A percentile compares a stretch with the other conserved stretches of the same genome.
These are phyloP conservation scores for Drosophila willistoni DNA, from an alignment of 1,140 invertebrate species.

Conservation along the genomic window DNA sequence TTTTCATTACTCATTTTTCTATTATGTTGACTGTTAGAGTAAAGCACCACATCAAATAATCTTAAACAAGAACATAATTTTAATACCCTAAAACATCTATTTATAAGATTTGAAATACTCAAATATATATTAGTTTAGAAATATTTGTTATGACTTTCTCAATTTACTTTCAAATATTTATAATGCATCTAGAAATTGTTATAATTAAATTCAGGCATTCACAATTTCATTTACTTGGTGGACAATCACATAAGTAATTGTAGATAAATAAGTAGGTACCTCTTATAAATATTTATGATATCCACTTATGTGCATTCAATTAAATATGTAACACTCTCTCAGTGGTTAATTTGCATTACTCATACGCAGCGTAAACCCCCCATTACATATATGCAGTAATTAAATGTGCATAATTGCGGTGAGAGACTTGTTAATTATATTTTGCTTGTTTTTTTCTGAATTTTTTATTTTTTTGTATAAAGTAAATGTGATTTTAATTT, in stretches of 20 bases:
- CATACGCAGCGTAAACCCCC: constrained; percentile 50
- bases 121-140: too few relatives aligned
- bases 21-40: neutral
- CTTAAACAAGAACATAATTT: neutral
- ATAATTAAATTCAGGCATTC: constrained; percentile 8
- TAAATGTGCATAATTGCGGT: constrained; percentile 60
- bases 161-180: neutral
- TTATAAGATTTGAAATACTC: too few relatives aligned
- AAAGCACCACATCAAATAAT: neutral
- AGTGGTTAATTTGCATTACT: constrained; percentile 49
- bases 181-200: neutral
- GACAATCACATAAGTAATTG: constrained; percentile 7
- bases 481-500: constrained; percentile 60
- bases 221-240: neutral
- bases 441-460: neutral
- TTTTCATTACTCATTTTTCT: neutral
- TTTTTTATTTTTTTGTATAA: constrained; percentile 42
- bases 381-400: constrained; percentile 33
- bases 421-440: constrained; percentile 50
- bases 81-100: too few relatives aligned
- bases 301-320: constrained; percentile 15
- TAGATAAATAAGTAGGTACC: neutral
- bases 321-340: constrained; percentile 45
- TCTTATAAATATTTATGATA: constrained; percentile 49
- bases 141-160: neutral